Evolutionary conservation across 2,797 vertebrate genomes (phyloP).

Genomic region (Pterois miles): DNA sequence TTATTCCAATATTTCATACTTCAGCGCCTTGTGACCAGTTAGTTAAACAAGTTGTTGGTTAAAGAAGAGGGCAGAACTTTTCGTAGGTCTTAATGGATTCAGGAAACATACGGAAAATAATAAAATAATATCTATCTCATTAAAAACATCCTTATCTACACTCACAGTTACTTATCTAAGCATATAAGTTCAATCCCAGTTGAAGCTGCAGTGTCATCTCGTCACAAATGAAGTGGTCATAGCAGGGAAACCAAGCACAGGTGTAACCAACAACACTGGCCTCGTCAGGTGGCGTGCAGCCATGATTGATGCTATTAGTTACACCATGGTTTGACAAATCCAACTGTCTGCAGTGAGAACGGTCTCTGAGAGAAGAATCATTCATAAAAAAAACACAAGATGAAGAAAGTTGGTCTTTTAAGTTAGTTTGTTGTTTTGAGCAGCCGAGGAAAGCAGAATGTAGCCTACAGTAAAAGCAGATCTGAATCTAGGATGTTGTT

Average conservation of each 20-base stretch:
- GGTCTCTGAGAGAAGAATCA: neutral
- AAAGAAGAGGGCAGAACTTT: neutral
- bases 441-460: neutral
- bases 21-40: neutral
- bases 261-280: neutral
- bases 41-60: neutral
- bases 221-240: neutral
- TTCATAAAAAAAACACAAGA: neutral
- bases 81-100: neutral
- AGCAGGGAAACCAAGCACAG: neutral
- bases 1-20: neutral
- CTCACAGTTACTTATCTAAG: neutral
- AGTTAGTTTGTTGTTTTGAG: neutral
- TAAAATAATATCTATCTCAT: neutral
- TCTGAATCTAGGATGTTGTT: neutral
- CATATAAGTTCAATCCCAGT: neutral
- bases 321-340: neutral
- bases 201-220: neutral
- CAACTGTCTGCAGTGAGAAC: neutral
- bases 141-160: neutral
- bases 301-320: neutral
- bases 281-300: neutral
- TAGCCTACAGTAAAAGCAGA: neutral
- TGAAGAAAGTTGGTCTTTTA: neutral
- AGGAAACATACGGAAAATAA: neutral